Conservation (phyloP, 2,888 invertebrate genomes). For the Aradus depressus region DNA sequence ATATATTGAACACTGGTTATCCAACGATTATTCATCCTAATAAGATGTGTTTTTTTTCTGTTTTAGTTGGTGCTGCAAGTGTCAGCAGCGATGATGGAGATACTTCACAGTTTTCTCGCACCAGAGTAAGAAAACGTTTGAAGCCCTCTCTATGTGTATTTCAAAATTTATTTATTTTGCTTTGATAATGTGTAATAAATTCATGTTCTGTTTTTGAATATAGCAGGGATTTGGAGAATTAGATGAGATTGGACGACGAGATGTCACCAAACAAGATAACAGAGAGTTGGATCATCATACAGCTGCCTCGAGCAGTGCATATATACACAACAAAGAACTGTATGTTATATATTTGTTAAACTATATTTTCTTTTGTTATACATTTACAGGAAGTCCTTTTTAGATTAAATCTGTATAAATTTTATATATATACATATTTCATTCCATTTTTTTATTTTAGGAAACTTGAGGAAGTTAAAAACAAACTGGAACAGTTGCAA, state of each 20-base stretch:
- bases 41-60: background rate
- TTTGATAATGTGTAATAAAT: background rate
- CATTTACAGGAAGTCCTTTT: background rate
- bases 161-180: too few species aligned
- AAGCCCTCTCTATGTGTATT: too few species aligned
- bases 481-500: conserved; percentile 30
- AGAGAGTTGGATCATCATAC: conserved; percentile 22
- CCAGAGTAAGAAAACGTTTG: conserved; percentile 6
- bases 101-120: conserved; percentile 5
- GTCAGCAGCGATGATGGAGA: conserved; percentile 26
- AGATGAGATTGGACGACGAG: conserved; percentile 9
- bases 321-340: conserved; percentile 24
- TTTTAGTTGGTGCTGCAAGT: conserved; percentile 22
- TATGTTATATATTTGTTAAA: conserved; percentile 3
- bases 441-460: conserved; percentile 21
- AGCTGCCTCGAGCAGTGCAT: conserved; percentile 1
- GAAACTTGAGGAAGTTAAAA: conserved; percentile 31
- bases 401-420: background rate
- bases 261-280: conserved; percentile 24
- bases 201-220: background rate
- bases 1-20: too few species aligned
- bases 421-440: background rate
- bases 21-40: too few species aligned
- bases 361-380: background rate
- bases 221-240: conserved; percentile 14